Evolutionary conservation across 1,140 invertebrate species (phyloP).

Genomic region (Arctopsyche grandis): DNA sequence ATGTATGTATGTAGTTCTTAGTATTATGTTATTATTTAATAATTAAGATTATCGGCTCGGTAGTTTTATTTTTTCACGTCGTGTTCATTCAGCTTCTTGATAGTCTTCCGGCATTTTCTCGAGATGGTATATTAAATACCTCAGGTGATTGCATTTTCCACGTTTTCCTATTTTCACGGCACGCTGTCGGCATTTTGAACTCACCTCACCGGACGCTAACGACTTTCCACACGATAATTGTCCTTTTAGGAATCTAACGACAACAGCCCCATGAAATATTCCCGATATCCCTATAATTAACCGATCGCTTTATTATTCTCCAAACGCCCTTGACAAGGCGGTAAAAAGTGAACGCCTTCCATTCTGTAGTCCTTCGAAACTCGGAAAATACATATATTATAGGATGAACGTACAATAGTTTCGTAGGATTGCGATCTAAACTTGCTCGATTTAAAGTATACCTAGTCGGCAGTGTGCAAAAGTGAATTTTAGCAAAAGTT

Average conservation of each 20-base stretch:
- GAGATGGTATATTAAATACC: constrained; percentile 40
- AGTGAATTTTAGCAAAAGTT: constrained; percentile 8
- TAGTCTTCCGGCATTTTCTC: constrained; percentile 28
- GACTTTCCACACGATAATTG: constrained; percentile 8
- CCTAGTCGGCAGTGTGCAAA: not conserved
- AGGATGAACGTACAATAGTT: too few relatives aligned
- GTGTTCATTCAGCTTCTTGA: constrained; percentile 28
- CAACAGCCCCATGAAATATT: not conserved
- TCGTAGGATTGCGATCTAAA: not conserved
- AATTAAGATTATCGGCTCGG: too few relatives aligned
- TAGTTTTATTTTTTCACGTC: too few relatives aligned
- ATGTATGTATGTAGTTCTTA: too few relatives aligned
- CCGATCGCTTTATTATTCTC: not conserved
- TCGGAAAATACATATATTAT: too few relatives aligned
- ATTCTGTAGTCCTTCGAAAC: too few relatives aligned
- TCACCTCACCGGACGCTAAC: not conserved
- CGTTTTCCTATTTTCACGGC: constrained; percentile 10
- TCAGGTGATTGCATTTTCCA: constrained; percentile 33
- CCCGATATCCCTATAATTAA: not conserved
- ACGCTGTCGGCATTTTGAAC: constrained; percentile 21
- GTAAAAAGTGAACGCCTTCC: too few relatives aligned
- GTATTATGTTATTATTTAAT: too few relatives aligned
- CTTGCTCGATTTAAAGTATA: constrained; percentile 5
- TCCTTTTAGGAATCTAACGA: constrained; percentile 19
- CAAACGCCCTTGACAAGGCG: too few relatives aligned